Conservation (phyloP, 2,888 invertebrate species). For the Sphecodes monilicornis region DNA sequence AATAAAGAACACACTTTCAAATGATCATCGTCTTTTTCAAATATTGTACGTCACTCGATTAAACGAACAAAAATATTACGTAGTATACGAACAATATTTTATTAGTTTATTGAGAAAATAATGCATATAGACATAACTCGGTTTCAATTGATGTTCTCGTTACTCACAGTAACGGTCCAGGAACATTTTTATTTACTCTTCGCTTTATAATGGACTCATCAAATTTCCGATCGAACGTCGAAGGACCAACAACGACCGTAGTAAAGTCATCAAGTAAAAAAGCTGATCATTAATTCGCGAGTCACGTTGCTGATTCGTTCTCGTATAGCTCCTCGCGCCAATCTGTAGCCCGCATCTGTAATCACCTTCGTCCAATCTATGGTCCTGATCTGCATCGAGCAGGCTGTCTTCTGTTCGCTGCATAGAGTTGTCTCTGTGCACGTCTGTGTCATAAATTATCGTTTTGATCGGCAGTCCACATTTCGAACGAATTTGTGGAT, state of each 20-base stretch:
- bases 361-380: conserved; percentile 58
- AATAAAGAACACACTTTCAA: too few species aligned
- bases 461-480: conserved; percentile 19
- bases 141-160: neutral
- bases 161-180: conserved; percentile 1
- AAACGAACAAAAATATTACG: too few species aligned
- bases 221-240: conserved; percentile 50
- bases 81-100: neutral
- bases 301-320: conserved; percentile 68
- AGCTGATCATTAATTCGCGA: conserved; percentile 62
- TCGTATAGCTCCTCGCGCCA: conserved; percentile 44
- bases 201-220: conserved; percentile 24
- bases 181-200: conserved; percentile 19
- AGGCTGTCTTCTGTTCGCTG: conserved; percentile 27
- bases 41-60: neutral
- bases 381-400: conserved; percentile 49
- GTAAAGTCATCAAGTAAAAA: conserved; percentile 57
- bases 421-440: conserved; percentile 44
- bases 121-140: neutral
- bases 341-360: conserved; percentile 64
- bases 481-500: neutral
- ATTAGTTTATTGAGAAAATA: neutral
- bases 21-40: neutral
- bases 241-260: conserved; percentile 32
- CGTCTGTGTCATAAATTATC: conserved; percentile 48